Conservation (phyloP, 2,797 vertebrate genomes). For the Tokudaia tokunoshimensis region DNA sequence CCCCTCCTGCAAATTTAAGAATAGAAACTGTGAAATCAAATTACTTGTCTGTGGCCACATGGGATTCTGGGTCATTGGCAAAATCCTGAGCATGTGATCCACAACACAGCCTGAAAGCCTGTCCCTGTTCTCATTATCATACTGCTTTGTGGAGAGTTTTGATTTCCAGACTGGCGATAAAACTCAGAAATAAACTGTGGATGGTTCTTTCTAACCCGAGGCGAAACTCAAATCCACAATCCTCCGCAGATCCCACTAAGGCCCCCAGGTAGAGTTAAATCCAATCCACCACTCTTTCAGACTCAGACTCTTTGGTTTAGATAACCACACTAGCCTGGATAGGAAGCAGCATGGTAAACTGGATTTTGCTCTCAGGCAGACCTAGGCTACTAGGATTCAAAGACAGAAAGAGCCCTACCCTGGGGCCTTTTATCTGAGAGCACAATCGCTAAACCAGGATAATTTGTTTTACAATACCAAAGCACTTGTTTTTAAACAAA, state of each 20-base stretch:
- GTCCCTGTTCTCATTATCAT: constrained; percentile 34
- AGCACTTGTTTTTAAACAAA: constrained; percentile 83
- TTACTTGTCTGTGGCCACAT: constrained; percentile 64
- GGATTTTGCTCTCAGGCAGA: constrained; percentile 57
- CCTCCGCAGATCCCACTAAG: not conserved
- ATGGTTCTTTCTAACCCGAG: constrained; percentile 2
- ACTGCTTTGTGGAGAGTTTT: not conserved
- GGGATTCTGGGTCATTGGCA: constrained; percentile 22
- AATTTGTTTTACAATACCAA: constrained; percentile 80
- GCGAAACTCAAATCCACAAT: constrained; percentile 30
- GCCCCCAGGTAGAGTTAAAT: constrained; percentile 24
- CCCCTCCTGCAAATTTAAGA: constrained; percentile 69
- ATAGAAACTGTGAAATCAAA: constrained; percentile 76
- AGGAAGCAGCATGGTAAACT: not conserved
- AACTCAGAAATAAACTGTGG: not conserved
- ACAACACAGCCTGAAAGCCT: constrained; percentile 31
- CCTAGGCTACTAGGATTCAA: constrained; percentile 50
- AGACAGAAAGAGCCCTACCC: constrained; percentile 68
- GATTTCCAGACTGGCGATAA: constrained; percentile 29
- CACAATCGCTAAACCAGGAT: constrained; percentile 61
- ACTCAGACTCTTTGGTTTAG: constrained; percentile 48
- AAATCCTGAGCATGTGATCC: constrained; percentile 51
- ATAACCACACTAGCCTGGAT: constrained; percentile 29
- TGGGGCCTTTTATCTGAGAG: constrained; percentile 75
- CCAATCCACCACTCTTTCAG: constrained; percentile 58